Evolutionary conservation across 2,888 invertebrate species (phyloP).

Genomic region (Spilosoma lubricipeda): DNA sequence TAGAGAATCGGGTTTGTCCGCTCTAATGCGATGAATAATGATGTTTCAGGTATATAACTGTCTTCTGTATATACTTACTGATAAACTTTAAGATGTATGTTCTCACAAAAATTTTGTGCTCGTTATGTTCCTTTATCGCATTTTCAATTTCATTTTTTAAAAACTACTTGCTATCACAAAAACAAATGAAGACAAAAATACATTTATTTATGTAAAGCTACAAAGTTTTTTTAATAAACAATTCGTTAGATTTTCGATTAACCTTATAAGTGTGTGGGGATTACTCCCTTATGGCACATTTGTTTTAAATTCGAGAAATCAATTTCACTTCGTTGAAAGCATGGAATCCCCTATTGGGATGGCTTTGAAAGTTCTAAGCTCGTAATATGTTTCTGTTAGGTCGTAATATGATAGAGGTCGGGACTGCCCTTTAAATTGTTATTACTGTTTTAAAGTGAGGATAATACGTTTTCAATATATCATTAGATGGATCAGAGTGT

Average conservation of each 20-base stretch:
- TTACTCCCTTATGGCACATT: conserved; percentile 9
- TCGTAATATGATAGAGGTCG: conserved; percentile 10
- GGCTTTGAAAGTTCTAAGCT: conserved; percentile 17
- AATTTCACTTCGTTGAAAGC: conserved; percentile 18
- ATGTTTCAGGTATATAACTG: neutral
- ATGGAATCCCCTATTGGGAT: conserved; percentile 10
- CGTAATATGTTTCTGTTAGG: conserved; percentile 20
- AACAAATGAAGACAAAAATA: neutral
- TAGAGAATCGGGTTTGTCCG: neutral
- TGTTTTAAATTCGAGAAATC: conserved; percentile 20
- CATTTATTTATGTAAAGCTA: neutral
- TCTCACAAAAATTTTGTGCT: neutral
- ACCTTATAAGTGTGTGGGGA: conserved; percentile 6
- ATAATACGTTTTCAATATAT: neutral
- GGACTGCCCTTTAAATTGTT: neutral
- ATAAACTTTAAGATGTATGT: neutral
- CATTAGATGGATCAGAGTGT: neutral
- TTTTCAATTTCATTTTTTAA: neutral
- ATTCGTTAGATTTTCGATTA: conserved; percentile 5
- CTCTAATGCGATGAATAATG: neutral
- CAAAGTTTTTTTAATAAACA: neutral
- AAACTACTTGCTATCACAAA: neutral
- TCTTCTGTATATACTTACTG: neutral
- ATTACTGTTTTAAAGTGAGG: conserved; percentile 2
- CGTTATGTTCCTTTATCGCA: neutral